These are phyloP conservation scores for Chrysodeixis includens DNA, from an alignment of 2,888 invertebrate genomes.

Conservation along the genomic window DNA sequence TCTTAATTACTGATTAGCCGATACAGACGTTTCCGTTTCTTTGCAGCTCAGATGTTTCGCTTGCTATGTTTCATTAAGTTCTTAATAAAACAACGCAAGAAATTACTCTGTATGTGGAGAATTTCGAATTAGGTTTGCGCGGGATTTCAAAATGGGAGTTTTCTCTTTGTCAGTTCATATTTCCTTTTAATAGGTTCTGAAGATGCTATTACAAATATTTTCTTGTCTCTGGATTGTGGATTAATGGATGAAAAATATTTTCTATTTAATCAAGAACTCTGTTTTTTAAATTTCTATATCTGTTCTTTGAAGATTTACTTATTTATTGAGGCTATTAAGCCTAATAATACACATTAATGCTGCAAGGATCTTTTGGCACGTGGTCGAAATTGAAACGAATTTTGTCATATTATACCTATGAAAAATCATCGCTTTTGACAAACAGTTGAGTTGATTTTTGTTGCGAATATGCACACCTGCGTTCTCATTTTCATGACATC, in stretches of 20 bases:
- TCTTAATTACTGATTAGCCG: constrained; percentile 68
- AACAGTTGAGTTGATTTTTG: no score
- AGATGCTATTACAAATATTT: not conserved
- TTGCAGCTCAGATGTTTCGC: constrained; percentile 44
- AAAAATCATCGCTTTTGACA: no score
- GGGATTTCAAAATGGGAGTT: not conserved
- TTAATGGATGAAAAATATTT: not conserved
- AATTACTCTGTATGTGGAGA: constrained; percentile 10
- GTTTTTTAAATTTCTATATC: no score
- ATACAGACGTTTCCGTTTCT: constrained; percentile 49
- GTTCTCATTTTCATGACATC: no score
- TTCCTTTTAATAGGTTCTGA: not conserved
- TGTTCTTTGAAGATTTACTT: no score
- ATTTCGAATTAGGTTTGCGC: constrained; percentile 8
- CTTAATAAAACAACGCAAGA: constrained; percentile 21
- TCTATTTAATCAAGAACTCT: no score
- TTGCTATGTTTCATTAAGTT: constrained; percentile 29
- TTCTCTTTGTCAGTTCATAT: not conserved
- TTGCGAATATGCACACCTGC: no score
- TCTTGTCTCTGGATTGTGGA: not conserved
- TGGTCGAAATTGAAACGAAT: no score
- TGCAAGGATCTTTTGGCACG: no score
- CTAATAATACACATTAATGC: no score
- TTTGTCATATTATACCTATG: no score
- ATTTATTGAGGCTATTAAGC: no score